These are phyloP conservation scores for Leptosomus discolor DNA, from an alignment of 2,113 vertebrate genomes.

Conservation along the genomic window DNA sequence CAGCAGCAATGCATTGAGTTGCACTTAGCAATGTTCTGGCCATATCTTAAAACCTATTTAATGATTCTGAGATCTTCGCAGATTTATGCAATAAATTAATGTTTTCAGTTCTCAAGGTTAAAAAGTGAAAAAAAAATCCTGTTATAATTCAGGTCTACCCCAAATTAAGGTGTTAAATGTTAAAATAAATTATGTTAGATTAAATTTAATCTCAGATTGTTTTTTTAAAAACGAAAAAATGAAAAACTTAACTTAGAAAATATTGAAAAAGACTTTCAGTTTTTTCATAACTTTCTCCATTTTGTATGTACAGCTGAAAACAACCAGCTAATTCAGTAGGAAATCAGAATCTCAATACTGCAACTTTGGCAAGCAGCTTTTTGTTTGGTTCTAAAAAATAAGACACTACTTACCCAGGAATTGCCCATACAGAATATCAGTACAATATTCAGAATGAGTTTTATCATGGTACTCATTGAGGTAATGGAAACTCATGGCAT, in stretches of 20 bases:
- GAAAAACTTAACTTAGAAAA: not conserved
- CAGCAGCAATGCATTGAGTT: not conserved
- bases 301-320: not conserved
- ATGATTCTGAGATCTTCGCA: not conserved
- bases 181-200: slow-evolving; percentile 3
- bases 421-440: not conserved
- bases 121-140: not conserved
- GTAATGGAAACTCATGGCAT: not conserved
- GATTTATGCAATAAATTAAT: not conserved
- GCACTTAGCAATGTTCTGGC: not conserved
- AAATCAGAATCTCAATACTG: not conserved
- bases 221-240: not conserved
- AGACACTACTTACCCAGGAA: not conserved
- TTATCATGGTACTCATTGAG: not conserved
- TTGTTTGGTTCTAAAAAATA: not conserved
- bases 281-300: not conserved
- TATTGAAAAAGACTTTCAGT: not conserved
- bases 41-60: not conserved
- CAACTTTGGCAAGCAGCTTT: not conserved
- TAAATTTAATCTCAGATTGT: not conserved
- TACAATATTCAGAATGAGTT: not conserved
- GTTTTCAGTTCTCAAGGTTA: not conserved
- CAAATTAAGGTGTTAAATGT: not conserved
- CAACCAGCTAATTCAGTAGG: not conserved
- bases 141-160: not conserved